A percentile compares a stretch with the other conserved stretches of the same genome.
phyloP scores from a whole-genome alignment of 2,797 vertebrate species.

The Pangasius mekongensis region DNA sequence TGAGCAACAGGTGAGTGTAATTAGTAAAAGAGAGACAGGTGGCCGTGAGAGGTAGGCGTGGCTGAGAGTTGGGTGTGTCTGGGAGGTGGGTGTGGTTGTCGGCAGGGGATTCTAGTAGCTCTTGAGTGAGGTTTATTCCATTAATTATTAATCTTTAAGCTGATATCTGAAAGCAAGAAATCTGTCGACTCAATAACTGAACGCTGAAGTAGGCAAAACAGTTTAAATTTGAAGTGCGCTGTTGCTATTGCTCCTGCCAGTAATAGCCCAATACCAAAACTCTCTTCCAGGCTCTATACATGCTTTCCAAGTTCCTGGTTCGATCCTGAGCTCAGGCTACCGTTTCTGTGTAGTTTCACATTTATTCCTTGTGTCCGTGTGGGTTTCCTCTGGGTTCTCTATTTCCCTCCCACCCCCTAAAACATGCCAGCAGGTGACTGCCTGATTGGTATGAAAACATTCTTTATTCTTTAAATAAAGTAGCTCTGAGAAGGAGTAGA shows the following conservation, averaged over 20 bases:
- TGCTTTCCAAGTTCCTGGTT: neutral
- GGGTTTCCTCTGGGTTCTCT: neutral
- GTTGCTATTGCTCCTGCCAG: neutral
- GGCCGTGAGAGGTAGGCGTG: neutral
- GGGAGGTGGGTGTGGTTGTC: neutral
- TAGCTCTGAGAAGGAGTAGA: neutral
- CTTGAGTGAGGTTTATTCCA: neutral
- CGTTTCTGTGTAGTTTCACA: neutral
- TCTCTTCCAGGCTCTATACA: neutral
- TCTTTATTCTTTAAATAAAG: neutral
- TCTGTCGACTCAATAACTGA: neutral
- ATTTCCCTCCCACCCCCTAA: neutral
- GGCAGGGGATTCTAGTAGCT: neutral
- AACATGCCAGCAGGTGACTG: neutral
- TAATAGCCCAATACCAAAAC: neutral
- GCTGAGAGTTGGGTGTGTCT: neutral
- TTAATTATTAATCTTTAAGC: neutral
- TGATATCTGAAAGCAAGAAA: neutral
- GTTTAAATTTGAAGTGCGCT: neutral
- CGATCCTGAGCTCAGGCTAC: neutral
- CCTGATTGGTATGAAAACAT: too few relatives aligned
- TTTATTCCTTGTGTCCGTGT: neutral
- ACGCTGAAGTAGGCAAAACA: neutral
- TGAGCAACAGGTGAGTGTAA: neutral
- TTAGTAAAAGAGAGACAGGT: neutral